Evolutionary conservation across 92 coral and sea anemone species (phyloP), one percentile per base, ranked within the genome.

Genomic region (Phenganax subtilis): DNA sequence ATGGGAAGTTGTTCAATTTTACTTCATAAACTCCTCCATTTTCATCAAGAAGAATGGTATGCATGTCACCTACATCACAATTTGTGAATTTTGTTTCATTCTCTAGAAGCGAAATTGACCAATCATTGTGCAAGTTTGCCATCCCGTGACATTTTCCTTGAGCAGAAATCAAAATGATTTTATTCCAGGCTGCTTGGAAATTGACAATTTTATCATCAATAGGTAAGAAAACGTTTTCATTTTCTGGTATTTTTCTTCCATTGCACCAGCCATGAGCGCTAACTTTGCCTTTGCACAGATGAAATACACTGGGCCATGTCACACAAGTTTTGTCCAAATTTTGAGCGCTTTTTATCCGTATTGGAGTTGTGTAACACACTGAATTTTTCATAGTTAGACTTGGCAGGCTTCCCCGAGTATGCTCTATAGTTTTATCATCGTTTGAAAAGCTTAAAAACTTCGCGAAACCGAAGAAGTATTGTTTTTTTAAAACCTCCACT

Each of bases 151-250:
- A 85, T 25, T 85, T 72, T 12, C 90, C 88, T 12, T 82, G 83
- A 28, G 71, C 56, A 0, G 91, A 81, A 51, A 90, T 75, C 62
- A 90, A 74, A 17, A 87, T 78, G 44, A 87, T 69, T 78, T 84
- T 87, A 68, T 84, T 84, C 91, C 92, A 87, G 60, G 28, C 8
- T 3, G 57, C 62, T n/a, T 56, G 15, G 1, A 79, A 12, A 55
- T 54, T 63, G 7, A 65, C 25, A 14, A 79, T 65, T 63, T 63
- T 79, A 16, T 52, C 30, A 1, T 51, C 52, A 29, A 79, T 28
- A 63, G 83, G 83, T 61, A 79, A 55, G 56, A 65, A 51, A 11
- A 65, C 56, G 10, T 79, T 79, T 28, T 79, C 83, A 6, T 52
- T 29, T 37, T 72, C 59, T 8, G 61, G 25, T 37, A 79, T 65